Conservation (phyloP, 30 jellyfish, hydroid and myxozoan genomes). For the Morbakka virulenta region DNA sequence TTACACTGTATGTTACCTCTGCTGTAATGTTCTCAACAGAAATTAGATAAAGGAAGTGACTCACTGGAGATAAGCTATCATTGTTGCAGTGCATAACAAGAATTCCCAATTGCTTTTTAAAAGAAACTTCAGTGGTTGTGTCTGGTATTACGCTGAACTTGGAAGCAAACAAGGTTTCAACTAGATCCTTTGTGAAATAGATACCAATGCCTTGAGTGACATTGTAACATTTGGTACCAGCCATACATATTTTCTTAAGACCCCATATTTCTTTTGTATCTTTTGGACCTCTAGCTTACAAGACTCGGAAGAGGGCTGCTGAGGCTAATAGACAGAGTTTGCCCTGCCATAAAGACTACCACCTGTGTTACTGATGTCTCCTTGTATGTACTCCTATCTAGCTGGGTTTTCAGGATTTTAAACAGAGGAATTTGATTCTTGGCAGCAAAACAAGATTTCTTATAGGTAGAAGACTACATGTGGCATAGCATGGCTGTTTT, state of each 20-base stretch:
- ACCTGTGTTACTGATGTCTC: conserved; percentile 9
- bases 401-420: no score
- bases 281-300: conserved; percentile 24
- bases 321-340: no score
- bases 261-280: conserved; percentile 13
- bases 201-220: conserved; percentile 33
- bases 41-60: not conserved
- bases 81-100: conserved; percentile 2
- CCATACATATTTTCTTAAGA: conserved; percentile 10
- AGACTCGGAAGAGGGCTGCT: no score
- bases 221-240: conserved; percentile 22
- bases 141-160: conserved; percentile 39
- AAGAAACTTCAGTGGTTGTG: conserved; percentile 25
- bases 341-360: conserved; percentile 41
- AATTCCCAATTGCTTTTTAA: conserved; percentile 23
- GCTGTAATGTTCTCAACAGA: not conserved
- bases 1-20: not conserved
- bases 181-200: conserved; percentile 9
- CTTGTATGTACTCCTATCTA: conserved; percentile 10
- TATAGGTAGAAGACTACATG: no score
- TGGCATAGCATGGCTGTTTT: no score
- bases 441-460: no score
- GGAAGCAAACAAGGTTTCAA: not conserved
- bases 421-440: no score
- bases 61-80: conserved; percentile 2